These are phyloP conservation scores for Rhipidura dahli DNA, from an alignment of 2,113 vertebrate species.

Conservation along the genomic window DNA sequence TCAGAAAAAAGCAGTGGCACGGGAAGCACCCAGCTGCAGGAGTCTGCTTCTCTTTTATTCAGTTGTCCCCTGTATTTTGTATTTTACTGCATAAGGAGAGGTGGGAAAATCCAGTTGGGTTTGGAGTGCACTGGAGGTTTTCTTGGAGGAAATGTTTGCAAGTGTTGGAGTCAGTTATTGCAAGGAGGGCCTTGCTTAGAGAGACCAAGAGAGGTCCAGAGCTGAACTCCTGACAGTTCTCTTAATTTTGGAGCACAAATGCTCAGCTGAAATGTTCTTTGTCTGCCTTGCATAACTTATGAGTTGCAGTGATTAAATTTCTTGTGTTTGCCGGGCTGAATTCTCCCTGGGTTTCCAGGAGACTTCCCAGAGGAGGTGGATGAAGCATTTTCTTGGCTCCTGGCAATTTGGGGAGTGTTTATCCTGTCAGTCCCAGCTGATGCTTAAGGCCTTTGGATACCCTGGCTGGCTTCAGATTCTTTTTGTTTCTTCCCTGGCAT, in stretches of 20 bases:
- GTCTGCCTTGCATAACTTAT: not conserved
- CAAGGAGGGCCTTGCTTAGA: not conserved
- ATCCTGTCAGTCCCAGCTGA: constrained; percentile 45
- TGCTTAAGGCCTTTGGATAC: not conserved
- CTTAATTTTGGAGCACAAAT: not conserved
- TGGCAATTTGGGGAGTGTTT: not conserved
- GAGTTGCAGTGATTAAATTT: not conserved
- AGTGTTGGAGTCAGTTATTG: not conserved
- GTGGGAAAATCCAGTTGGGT: not conserved
- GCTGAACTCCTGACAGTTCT: not conserved
- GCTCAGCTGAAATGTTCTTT: not conserved
- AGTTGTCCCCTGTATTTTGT: accelerated
- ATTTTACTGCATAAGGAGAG: not conserved
- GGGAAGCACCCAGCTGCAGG: not conserved
- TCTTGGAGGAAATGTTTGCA: not conserved
- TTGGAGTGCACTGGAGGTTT: not conserved
- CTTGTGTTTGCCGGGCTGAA: not conserved
- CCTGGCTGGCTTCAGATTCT: not conserved
- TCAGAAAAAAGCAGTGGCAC: not conserved
- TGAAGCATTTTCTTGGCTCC: not conserved
- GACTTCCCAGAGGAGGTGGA: not conserved
- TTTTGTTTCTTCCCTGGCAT: not conserved
- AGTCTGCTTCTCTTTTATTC: not conserved
- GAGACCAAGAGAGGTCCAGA: not conserved
- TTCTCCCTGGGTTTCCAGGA: constrained; percentile 23